Evolutionary conservation across 2,888 invertebrate genomes (phyloP).

Genomic region (Bembecia ichneumoniformis): DNA sequence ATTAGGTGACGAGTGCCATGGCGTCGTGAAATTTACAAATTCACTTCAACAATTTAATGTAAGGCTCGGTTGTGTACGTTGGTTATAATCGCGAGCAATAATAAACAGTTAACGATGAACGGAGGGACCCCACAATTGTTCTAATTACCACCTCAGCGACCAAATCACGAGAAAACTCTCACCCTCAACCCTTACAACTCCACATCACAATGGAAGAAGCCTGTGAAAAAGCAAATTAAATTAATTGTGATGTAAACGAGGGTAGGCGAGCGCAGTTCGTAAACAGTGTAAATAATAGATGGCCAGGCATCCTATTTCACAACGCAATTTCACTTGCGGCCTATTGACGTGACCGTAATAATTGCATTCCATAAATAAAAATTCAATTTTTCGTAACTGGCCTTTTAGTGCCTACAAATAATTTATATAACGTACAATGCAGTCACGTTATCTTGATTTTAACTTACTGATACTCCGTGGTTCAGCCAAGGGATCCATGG

Average conservation of each 20-base stretch:
- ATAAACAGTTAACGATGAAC: constrained; percentile 64
- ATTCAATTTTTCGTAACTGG: no score
- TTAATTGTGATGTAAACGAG: constrained; percentile 70
- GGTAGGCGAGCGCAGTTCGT: constrained; percentile 42
- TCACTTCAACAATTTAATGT: no score
- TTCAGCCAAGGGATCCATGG: no score
- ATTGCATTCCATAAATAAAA: no score
- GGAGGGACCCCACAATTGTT: constrained; percentile 61
- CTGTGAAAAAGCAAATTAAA: constrained; percentile 70
- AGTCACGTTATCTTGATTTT: no score
- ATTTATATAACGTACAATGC: no score
- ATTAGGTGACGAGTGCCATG: no score
- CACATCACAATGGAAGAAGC: constrained; percentile 64
- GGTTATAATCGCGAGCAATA: constrained; percentile 27
- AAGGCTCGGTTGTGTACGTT: background rate
- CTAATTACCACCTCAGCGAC: constrained; percentile 64
- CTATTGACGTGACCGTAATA: background rate
- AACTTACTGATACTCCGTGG: no score
- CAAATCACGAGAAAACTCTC: constrained; percentile 68
- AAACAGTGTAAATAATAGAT: constrained; percentile 54
- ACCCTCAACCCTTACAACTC: constrained; percentile 44
- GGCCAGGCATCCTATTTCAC: constrained; percentile 39
- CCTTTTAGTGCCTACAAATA: no score
- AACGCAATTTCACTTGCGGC: background rate
- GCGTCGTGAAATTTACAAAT: no score